phyloP scores from a whole-genome alignment of 1,140 invertebrate species.

The Calephelis nemesis region DNA sequence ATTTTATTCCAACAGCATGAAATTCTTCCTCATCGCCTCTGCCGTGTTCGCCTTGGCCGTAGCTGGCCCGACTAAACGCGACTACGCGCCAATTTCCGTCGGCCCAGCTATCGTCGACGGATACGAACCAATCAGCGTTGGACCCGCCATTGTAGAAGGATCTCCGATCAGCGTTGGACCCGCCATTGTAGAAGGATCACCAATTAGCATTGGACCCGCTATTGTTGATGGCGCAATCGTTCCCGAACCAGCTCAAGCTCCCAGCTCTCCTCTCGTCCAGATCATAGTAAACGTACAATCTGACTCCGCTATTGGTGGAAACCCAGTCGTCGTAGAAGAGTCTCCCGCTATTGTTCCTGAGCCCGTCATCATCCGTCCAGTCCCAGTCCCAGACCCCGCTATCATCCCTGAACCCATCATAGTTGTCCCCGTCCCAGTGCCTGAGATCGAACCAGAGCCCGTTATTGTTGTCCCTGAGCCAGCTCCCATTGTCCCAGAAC shows the following conservation, averaged over 20 bases:
- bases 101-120: slow-evolving; percentile 22
- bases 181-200: slow-evolving; percentile 27
- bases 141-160: slow-evolving; percentile 19
- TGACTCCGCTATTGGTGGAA: background rate
- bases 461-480: slow-evolving; percentile 38
- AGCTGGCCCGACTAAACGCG: slow-evolving; percentile 29
- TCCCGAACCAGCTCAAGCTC: slow-evolving; percentile 18
- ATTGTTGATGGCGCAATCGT: slow-evolving; percentile 20
- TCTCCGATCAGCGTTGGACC: slow-evolving; percentile 29
- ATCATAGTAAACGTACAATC: slow-evolving; percentile 6
- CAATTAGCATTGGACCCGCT: slow-evolving; percentile 21
- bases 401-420: slow-evolving; percentile 27
- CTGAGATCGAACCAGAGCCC: slow-evolving; percentile 24
- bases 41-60: slow-evolving; percentile 45
- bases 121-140: slow-evolving; percentile 30
- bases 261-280: slow-evolving; percentile 20
- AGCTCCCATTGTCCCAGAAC: slow-evolving; percentile 17
- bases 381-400: background rate
- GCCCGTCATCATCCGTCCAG: slow-evolving; percentile 8
- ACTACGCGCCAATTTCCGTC: background rate
- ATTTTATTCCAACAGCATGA: slow-evolving; percentile 37
- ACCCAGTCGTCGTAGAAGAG: slow-evolving; percentile 12
- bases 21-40: slow-evolving; percentile 35
- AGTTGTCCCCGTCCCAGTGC: slow-evolving; percentile 33
- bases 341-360: background rate